phyloP scores from a whole-genome alignment of 2,888 invertebrate genomes.

The Eupeodes luniger region DNA sequence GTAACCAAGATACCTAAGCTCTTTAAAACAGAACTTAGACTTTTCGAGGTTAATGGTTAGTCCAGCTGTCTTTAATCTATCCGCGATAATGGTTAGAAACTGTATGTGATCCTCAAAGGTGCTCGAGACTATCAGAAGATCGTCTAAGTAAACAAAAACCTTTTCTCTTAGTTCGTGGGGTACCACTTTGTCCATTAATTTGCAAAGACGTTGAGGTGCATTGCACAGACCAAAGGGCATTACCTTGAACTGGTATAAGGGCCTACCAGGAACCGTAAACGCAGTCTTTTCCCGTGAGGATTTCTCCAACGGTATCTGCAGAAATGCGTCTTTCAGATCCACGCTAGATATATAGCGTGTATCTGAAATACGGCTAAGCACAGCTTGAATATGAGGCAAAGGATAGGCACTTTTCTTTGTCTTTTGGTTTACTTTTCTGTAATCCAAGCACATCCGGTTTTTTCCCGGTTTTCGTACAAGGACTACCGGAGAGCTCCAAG shows the following conservation, averaged over 20 bases:
- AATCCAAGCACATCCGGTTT: slow-evolving; percentile 78
- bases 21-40: slow-evolving; percentile 43
- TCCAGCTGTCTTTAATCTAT: slow-evolving; percentile 39
- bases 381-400: slow-evolving; percentile 66
- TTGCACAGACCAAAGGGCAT: background rate
- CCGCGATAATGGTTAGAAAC: slow-evolving; percentile 1
- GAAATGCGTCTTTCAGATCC: slow-evolving; percentile 50
- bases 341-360: slow-evolving; percentile 57
- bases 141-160: slow-evolving; percentile 70
- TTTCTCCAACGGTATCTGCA: slow-evolving; percentile 27
- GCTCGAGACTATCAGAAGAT: slow-evolving; percentile 15
- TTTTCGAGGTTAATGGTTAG: slow-evolving; percentile 51
- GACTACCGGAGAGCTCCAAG: slow-evolving; percentile 72
- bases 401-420: slow-evolving; percentile 67
- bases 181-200: slow-evolving; percentile 50
- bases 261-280: no score
- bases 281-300: background rate
- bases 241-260: no score
- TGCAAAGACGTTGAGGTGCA: slow-evolving; percentile 1
- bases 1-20: slow-evolving; percentile 21
- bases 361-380: slow-evolving; percentile 64
- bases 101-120: slow-evolving; percentile 43
- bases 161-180: slow-evolving; percentile 18
- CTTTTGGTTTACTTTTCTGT: slow-evolving; percentile 77
- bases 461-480: slow-evolving; percentile 77